Conservation (phyloP, 2,888 invertebrate genomes). For the Fissipunctia ypsillon region DNA sequence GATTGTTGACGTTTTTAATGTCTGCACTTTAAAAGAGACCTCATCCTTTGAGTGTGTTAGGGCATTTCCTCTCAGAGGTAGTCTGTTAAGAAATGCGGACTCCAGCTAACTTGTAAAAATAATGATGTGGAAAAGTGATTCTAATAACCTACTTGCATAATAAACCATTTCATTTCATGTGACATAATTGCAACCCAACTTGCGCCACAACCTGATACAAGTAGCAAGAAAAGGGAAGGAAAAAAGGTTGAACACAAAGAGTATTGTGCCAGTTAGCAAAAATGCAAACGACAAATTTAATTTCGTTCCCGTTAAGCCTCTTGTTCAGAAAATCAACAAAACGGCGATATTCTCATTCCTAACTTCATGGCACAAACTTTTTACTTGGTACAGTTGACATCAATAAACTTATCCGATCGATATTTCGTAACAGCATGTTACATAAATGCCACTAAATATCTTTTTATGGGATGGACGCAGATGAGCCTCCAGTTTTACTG, state of each 20-base stretch:
- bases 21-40: background rate
- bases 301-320: slow-evolving; percentile 1
- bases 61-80: background rate
- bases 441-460: slow-evolving; percentile 31
- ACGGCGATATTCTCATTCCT: background rate
- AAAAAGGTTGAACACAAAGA: background rate
- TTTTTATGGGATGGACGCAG: slow-evolving; percentile 31
- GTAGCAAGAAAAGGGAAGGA: background rate
- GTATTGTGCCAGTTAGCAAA: background rate
- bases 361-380: slow-evolving; percentile 17
- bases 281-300: slow-evolving; percentile 4
- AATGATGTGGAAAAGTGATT: too few relatives aligned
- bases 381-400: background rate
- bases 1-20: background rate
- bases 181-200: background rate
- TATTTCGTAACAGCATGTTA: slow-evolving; percentile 31
- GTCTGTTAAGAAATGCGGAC: too few relatives aligned
- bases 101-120: too few relatives aligned
- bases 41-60: background rate
- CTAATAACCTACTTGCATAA: too few relatives aligned
- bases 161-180: too few relatives aligned
- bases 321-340: slow-evolving; percentile 12
- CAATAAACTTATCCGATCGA: slow-evolving; percentile 9
- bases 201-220: background rate
- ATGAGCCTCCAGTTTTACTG: slow-evolving; percentile 4